Evolutionary conservation across 2,797 vertebrate species (phyloP), one percentile per base, ranked within the genome.

Genomic region (Bufotes viridis): DNA sequence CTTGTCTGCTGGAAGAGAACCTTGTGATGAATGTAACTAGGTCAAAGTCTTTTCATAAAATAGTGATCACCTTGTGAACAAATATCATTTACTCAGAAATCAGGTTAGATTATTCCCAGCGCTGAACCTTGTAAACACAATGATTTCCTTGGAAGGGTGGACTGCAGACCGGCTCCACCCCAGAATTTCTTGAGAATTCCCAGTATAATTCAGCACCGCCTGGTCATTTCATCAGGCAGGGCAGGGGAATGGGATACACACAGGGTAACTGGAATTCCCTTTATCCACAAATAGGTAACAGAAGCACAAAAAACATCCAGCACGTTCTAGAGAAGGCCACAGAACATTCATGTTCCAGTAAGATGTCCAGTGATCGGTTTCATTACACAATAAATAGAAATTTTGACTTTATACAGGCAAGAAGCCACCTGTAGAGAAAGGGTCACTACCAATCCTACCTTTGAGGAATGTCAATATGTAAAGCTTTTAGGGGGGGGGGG

Each of bases 31-130:
- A n/a, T 69, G 74, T 82, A 85, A 86, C 82, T 76, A 69, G 88
- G 84, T 60, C 88, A 86, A 89, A 89, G 88, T 89, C 72, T 86
- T 24, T 58, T 82, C 79, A 89, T 86, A 86, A 89, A 76, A 82
- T 22, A 69, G 57, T 24, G 26, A 84, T 78, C 87, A 83, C 74
- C 81, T 60, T 79, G 26, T 26, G 58, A 53, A 53, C 87, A 79
- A 61, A 84, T 57, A 70, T 78, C 7, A 88, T 80, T 84, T 70
- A 5, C 29, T 42, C 49, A 69, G 81, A 85, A 84, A 78, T 82
- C 78, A 82, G 75, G 67, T 78, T 78, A 89, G 9, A 12, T 76
- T 69, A 82, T 55, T 82, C 70, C 53, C 17, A 51, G 53, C 1
- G 7, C 22, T 82, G 51, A 81, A 69, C 78, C 61, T 78, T 86